A percentile compares a stretch with the other conserved stretches of the same genome.
phyloP scores from a whole-genome alignment of 2,888 invertebrate species.

The Dexiosoma caninum region DNA sequence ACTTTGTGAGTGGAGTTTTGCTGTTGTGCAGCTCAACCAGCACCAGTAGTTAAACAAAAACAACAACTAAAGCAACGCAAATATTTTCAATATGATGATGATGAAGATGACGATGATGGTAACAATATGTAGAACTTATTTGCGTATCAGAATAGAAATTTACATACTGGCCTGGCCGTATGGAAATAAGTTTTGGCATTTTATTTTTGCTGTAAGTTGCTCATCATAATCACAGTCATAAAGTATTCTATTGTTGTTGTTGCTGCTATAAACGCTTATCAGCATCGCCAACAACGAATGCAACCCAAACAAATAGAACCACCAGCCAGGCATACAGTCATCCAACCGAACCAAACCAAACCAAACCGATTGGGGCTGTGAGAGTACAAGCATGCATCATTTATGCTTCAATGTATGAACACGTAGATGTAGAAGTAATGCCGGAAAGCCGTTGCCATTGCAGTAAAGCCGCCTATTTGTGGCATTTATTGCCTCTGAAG shows the following conservation, averaged over 20 bases:
- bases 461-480: constrained; percentile 62
- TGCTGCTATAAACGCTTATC: constrained; percentile 47
- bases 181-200: constrained; percentile 24
- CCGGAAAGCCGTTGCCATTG: constrained; percentile 62
- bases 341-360: neutral
- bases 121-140: constrained; percentile 56
- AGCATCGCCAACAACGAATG: constrained; percentile 47
- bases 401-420: constrained; percentile 60
- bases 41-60: constrained; percentile 49
- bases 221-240: constrained; percentile 63
- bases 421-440: constrained; percentile 61
- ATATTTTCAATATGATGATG: constrained; percentile 12
- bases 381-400: constrained; percentile 56
- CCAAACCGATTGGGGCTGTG: constrained; percentile 39
- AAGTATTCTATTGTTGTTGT: constrained; percentile 40
- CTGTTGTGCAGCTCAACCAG: constrained; percentile 21
- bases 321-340: neutral
- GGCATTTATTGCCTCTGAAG: constrained; percentile 63
- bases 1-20: constrained; percentile 17
- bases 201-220: constrained; percentile 50
- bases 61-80: neutral
- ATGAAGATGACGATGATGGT: constrained; percentile 2
- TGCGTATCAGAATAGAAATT: constrained; percentile 57
- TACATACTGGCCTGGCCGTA: constrained; percentile 55
- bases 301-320: constrained; percentile 33